Evolutionary conservation across 2,113 vertebrate species (phyloP).

Genomic region (Anolis sagrei): DNA sequence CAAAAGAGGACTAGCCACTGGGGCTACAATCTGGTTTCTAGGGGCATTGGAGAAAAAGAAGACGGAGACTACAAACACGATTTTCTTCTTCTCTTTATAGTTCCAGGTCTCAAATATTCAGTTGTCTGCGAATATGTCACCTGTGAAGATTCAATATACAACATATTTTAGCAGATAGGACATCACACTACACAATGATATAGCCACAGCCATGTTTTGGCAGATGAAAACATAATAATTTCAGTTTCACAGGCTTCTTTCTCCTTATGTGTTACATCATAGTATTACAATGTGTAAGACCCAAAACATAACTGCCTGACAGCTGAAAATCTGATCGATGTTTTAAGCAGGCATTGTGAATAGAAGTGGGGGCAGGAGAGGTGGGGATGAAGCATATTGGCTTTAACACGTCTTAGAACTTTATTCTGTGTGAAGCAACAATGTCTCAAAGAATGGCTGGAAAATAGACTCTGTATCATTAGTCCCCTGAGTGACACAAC

Average conservation of each 20-base stretch:
- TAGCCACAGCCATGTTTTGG: not conserved
- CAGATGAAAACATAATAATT: not conserved
- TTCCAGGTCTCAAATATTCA: not conserved
- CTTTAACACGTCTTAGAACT: not conserved
- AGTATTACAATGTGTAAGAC: not conserved
- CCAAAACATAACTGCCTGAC: not conserved
- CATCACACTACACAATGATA: not conserved
- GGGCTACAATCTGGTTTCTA: not conserved
- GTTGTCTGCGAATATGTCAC: not conserved
- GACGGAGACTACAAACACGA: not conserved
- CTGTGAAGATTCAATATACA: not conserved
- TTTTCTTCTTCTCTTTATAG: not conserved
- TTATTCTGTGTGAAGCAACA: constrained; percentile 1
- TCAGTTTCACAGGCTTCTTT: not conserved
- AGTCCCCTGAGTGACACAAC: constrained; percentile 14
- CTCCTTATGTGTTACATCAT: not conserved
- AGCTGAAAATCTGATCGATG: not conserved
- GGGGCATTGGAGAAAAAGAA: not conserved
- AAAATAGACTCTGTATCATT: constrained; percentile 17
- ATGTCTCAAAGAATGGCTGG: not conserved
- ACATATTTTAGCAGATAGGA: not conserved
- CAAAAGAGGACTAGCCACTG: not conserved
- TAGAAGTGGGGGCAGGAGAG: not conserved
- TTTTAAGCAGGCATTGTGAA: not conserved
- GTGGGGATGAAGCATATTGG: not conserved